Evolutionary conservation across 2,888 invertebrate genomes (phyloP), one percentile per base, ranked within the genome.

Genomic region (Anaspis maculata): DNA sequence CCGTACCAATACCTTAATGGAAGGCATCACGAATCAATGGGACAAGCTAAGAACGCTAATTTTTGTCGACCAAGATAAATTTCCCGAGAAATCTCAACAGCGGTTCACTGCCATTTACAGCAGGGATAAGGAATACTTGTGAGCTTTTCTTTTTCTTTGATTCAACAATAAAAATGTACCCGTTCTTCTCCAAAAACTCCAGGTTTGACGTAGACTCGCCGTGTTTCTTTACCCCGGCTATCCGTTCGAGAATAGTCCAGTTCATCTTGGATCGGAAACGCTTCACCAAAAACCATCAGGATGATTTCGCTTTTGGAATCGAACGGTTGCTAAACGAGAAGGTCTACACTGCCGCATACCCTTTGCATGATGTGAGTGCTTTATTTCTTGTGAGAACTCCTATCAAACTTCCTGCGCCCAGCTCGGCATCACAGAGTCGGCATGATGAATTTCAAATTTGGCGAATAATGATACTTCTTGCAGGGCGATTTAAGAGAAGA

Each of bases 41-140:
- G 69, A 73, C 26, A 66, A 69, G 31, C 37, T 77, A 23, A 74
- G 77, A 68, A 61, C 69, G 3, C 67, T 59, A 41, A 73, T 83
- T 44, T 70, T 78, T 49, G 76, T 88, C 1, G 83, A 91, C 58
- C 73, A 74, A 10, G 61, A 66, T 0, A 69, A 75, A 51, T 87
- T 92, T 60, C 90, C 90, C 0, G 77, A 79, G 41, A 76, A 80
- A 52, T 76, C 77, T 33, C 83, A 87, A 49, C 83, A 87, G 49
- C 74, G 83, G 32, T 86, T 90, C 52, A 89, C 90, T 14, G 88
- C 90, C 22, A 83, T 89, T 35, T 95, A 89, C 64, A 84, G 85
- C 44, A 77, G 88, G 48, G 91, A 92, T 58, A 89, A 88, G 63
- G 88, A 91, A 66, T 94, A 92, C 66, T 72, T 95, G 83, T 89